Evolutionary conservation across 2,797 vertebrate species (phyloP).

Genomic region (Tympanoctomys barrerae): DNA sequence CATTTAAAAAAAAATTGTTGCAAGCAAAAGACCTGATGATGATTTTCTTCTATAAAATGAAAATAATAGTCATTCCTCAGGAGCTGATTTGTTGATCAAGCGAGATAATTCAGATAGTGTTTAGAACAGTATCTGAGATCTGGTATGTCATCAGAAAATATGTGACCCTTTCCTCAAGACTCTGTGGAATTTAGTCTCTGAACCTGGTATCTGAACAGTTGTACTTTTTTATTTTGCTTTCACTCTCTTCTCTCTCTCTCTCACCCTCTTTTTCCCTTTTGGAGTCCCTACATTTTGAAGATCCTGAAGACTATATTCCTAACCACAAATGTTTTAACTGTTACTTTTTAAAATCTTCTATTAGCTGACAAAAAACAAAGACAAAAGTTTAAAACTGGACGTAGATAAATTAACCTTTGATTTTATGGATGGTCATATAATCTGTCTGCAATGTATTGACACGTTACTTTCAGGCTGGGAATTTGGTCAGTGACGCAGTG

Average conservation of each 20-base stretch:
- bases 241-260: background rate
- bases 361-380: background rate
- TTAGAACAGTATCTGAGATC: background rate
- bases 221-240: background rate
- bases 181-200: background rate
- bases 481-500: no score
- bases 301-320: background rate
- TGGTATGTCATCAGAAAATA: background rate
- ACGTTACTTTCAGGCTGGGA: background rate
- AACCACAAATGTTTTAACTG: background rate
- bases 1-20: background rate
- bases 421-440: background rate
- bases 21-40: background rate
- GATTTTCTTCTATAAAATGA: constrained; percentile 38
- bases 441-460: background rate
- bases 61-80: background rate
- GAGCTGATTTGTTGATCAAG: background rate
- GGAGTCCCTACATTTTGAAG: background rate
- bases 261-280: background rate
- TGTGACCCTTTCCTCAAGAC: background rate
- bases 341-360: constrained; percentile 8
- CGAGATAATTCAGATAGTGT: background rate
- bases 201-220: background rate
- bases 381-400: background rate
- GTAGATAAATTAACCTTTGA: background rate